phyloP scores from a whole-genome alignment of 2,888 invertebrate species.

The Calameuta pallipes region DNA sequence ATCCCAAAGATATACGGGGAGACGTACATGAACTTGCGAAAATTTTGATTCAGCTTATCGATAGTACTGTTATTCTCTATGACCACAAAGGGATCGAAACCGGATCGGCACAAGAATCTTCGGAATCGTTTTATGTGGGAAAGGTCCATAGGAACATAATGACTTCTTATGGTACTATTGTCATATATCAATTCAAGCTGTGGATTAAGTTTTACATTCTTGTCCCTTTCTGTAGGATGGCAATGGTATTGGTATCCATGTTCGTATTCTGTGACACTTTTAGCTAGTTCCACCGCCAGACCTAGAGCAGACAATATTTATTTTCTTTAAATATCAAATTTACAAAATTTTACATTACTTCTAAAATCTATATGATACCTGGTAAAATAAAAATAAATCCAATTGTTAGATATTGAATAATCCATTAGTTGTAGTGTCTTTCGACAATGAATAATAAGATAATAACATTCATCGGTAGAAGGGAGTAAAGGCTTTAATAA shows the following conservation, averaged over 20 bases:
- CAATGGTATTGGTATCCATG: background rate
- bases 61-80: background rate
- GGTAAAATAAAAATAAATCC: no score
- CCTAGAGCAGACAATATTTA: background rate
- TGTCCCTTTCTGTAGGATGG: background rate
- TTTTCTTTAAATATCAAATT: background rate
- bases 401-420: no score
- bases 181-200: background rate
- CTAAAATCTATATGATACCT: background rate
- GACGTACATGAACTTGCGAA: background rate
- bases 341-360: background rate
- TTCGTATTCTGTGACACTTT: background rate
- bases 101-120: background rate
- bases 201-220: background rate
- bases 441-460: no score
- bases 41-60: background rate
- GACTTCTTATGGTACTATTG: background rate
- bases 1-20: background rate
- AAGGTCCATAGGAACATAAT: background rate
- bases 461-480: background rate
- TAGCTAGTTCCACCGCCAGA: background rate
- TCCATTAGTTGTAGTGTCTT: no score
- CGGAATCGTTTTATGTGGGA: background rate
- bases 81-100: background rate
- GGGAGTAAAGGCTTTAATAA: background rate